A percentile compares a stretch with the other conserved stretches of the same genome.
phyloP scores from a whole-genome alignment of 2,888 invertebrate species.

The Ectropis crepuscularia region DNA sequence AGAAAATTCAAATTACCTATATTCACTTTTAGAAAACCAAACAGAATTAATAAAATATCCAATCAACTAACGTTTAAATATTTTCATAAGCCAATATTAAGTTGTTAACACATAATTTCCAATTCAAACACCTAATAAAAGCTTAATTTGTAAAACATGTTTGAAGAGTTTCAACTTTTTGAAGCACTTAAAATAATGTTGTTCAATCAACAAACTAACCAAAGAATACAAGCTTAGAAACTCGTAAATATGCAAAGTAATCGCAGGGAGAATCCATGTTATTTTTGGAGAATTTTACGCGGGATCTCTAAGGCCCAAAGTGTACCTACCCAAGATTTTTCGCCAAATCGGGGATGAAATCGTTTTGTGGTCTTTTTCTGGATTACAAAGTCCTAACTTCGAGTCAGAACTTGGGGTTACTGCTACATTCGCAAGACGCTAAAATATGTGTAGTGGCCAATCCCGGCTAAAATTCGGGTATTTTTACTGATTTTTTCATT shows the following conservation, averaged over 20 bases:
- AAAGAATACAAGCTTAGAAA: too few species aligned
- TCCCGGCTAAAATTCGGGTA: constrained; percentile 11
- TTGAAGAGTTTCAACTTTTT: too few species aligned
- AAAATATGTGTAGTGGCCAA: constrained; percentile 24
- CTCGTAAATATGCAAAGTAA: too few species aligned
- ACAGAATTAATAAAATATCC: too few species aligned
- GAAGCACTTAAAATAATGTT: too few species aligned
- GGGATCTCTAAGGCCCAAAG: constrained; percentile 13
- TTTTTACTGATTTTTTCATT: constrained; percentile 15
- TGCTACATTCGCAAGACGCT: constrained; percentile 6
- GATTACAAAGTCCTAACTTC: constrained; percentile 19
- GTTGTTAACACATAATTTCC: too few species aligned
- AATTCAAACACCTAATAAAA: neutral
- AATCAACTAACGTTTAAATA: too few species aligned
- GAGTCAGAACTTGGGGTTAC: constrained; percentile 13
- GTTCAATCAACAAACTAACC: too few species aligned
- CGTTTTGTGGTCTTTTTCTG: constrained; percentile 23
- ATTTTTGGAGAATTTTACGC: neutral
- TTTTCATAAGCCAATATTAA: too few species aligned
- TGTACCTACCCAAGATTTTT: constrained; percentile 20
- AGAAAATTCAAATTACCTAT: too few species aligned
- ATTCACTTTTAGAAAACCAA: too few species aligned
- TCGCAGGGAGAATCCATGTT: neutral
- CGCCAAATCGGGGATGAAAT: constrained; percentile 23
- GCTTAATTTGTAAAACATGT: neutral